phyloP scores from a whole-genome alignment of 2,113 vertebrate species.

The Gobio gobio region DNA sequence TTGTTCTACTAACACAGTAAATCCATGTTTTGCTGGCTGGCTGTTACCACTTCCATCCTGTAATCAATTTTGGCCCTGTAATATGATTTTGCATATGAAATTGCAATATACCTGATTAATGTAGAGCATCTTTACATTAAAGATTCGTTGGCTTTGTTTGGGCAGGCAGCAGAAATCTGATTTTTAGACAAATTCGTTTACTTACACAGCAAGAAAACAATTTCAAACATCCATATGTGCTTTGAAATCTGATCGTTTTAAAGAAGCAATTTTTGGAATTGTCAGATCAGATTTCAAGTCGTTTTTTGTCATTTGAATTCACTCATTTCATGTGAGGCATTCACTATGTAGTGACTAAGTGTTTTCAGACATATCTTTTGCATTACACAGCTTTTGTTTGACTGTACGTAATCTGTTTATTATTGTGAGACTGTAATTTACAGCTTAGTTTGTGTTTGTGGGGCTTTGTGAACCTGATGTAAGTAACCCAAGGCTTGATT shows the following conservation, averaged over 20 bases:
- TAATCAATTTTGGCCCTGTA: not conserved
- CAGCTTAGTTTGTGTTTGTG: not conserved
- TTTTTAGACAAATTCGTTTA: not conserved
- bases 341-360: not conserved
- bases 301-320: not conserved
- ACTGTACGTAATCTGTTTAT: not conserved
- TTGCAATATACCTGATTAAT: not conserved
- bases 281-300: not conserved
- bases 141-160: not conserved
- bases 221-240: not conserved
- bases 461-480: not conserved
- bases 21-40: not conserved
- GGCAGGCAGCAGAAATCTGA: not conserved
- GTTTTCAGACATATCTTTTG: not conserved
- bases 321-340: not conserved
- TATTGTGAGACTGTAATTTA: not conserved
- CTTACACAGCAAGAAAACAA: not conserved
- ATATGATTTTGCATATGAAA: not conserved
- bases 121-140: not conserved
- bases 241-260: too few species aligned
- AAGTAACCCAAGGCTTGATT: not conserved
- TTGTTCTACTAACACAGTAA: slow-evolving; percentile 25
- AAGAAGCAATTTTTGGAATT: not conserved
- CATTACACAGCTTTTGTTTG: not conserved
- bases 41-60: not conserved